Base-by-base conservation (phyloP, 2,113 vertebrate genomes). In the Cephalopholis sonnerati region DNA sequence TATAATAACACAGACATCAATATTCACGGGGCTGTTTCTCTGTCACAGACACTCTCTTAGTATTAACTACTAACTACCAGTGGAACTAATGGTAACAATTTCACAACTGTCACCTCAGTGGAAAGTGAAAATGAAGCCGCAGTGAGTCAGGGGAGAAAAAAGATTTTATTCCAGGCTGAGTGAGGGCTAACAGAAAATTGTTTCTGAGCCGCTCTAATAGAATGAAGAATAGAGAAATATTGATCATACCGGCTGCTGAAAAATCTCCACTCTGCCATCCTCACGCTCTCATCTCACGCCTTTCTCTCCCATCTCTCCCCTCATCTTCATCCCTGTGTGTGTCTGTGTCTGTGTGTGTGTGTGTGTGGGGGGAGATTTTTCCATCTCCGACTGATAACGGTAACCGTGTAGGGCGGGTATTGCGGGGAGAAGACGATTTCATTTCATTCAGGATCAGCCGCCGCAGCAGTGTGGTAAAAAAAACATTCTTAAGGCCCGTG, bases 161-260 rank as follows among this genome's bases (percentile, higher is more conserved):
- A 9, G 66, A 44, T 90, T 85, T 86, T 84, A 87, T 87, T 86
- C 72, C 74, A 70, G 41, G 25, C 32, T 67, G 73, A 86, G 58
- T 67, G 83, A 89, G 57, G 53, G 61, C 83, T 78, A 63, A 87
- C 62, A 74, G 70, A 89, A 88, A 82, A 92, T 85, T 78, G 89
- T 90, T 87, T 84, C 76, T 81, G 87, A 94, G 86, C 76, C 0
- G 11, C 79, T 88, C 69, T 87, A 90, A 87, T 89, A 87, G 81
- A 92, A 91, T 55, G 75, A 86, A 84, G 80, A 89, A 90, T 89
- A 70, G 84, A 84, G 76, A 92, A 89, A 86, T 93, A 94, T 93
- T 87, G 90, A 93, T 92, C 83, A 88, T 55, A 50, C 58, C 39
- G 27, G 61, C 51, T 85, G 81, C 67, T 80, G 88, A 86, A 92